These are phyloP conservation scores for Drosophila athabasca DNA, from an alignment of 1,140 invertebrate species.

Conservation along the genomic window DNA sequence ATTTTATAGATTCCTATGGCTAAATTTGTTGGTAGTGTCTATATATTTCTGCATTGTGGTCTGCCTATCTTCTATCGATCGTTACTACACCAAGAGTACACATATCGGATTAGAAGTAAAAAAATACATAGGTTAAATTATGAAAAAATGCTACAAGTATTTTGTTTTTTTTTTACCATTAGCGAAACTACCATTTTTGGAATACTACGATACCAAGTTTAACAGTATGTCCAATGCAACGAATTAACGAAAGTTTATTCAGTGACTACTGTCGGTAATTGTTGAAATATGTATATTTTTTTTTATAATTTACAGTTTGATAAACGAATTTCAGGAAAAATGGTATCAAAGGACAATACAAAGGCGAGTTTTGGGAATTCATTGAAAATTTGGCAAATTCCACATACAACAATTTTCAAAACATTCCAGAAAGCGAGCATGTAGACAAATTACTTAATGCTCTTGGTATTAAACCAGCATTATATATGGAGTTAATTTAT, in stretches of 20 bases:
- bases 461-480: constrained; percentile 52
- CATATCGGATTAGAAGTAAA: constrained; percentile 87
- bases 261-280: constrained; percentile 83
- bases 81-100: constrained; percentile 83
- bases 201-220: constrained; percentile 87
- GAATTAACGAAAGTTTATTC: constrained; percentile 83
- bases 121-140: background rate
- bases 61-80: constrained; percentile 65
- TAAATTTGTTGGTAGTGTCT: constrained; percentile 52
- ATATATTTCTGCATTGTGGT: constrained; percentile 64
- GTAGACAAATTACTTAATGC: constrained; percentile 50
- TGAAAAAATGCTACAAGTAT: constrained; percentile 83
- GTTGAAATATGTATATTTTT: background rate
- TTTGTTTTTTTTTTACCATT: background rate
- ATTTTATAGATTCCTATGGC: constrained; percentile 63
- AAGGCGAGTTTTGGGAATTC: constrained; percentile 59
- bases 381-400: constrained; percentile 79
- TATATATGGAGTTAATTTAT: constrained; percentile 78
- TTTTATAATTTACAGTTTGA: too few species aligned
- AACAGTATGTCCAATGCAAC: constrained; percentile 85
- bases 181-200: constrained; percentile 87
- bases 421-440: constrained; percentile 60
- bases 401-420: constrained; percentile 72
- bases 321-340: constrained; percentile 21
- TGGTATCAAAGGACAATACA: constrained; percentile 33